phyloP scores from a whole-genome alignment of 2,888 invertebrate genomes.

The Drosophila niveifrons region DNA sequence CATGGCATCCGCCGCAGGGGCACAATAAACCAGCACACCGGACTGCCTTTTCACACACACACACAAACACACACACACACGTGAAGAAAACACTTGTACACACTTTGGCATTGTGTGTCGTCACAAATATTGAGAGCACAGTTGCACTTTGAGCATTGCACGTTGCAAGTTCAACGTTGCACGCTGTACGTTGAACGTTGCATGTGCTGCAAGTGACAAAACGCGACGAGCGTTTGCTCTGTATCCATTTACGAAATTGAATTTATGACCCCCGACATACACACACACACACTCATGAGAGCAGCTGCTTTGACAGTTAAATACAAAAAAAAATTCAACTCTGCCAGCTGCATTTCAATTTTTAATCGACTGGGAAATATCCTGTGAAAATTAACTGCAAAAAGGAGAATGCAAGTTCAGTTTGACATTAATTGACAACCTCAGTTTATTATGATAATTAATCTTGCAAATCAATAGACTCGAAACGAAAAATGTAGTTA shows the following conservation, averaged over 20 bases:
- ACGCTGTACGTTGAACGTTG: constrained; percentile 32
- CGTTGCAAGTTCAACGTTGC: constrained; percentile 19
- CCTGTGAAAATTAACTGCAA: constrained; percentile 3
- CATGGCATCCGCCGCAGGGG: constrained; percentile 39
- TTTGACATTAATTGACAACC: too few relatives aligned
- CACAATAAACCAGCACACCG: constrained; percentile 28
- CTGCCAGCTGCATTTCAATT: constrained; percentile 15
- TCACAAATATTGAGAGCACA: constrained; percentile 23
- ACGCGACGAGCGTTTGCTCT: constrained; percentile 55
- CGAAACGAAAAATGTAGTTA: too few relatives aligned
- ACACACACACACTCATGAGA: constrained; percentile 6
- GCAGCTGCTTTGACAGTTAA: constrained; percentile 45
- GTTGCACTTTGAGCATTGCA: constrained; percentile 4
- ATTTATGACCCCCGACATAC: constrained; percentile 64
- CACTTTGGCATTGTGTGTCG: constrained; percentile 18
- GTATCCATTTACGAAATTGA: constrained; percentile 71
- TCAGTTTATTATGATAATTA: too few relatives aligned
- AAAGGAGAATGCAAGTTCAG: too few relatives aligned
- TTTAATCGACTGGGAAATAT: neutral
- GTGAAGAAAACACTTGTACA: neutral
- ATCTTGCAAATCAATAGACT: too few relatives aligned
- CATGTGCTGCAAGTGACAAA: constrained; percentile 73
- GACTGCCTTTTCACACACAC: neutral
- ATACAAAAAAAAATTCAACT: neutral
- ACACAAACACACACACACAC: neutral